Base-by-base conservation (phyloP, 2,113 vertebrate species). In the Mastomys natalensis region DNA sequence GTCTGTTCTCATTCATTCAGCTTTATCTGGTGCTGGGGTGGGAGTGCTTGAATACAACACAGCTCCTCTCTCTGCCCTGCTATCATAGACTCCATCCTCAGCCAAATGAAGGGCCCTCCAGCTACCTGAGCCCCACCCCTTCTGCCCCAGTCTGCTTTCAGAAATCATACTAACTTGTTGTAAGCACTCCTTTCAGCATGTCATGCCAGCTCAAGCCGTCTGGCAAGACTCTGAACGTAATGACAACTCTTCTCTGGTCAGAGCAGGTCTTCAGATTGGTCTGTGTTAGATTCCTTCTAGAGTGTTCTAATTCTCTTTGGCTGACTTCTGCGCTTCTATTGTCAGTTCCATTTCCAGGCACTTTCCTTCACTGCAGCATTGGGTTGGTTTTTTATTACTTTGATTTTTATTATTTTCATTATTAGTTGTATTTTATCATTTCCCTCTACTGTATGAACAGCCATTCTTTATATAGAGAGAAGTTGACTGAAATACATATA, bases 1-100 rank as follows among this genome's bases (percentile, higher is more conserved):
- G 92, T 87, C 93, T 94, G 64, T 90, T 96, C 93, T 96, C 90
- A 93, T 80, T 55, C 48, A 66, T 90, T 74, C 62, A 91, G 34
- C 45, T 90, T 5, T 45, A n/a, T 78, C 87, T 74, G 9, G 40
- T 9, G 22, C 66, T 94, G 10, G 21, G 5, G 4, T 12, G 26
- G 29, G 34, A 43, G 53, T 48, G 19, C 40, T 96, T 68, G 51
- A 74, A 84, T 94, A 68, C 22, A 87, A 76, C 16, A 48, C 37
- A 74, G 11, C 60, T 93, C 51, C 88, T 92, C 48, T 95, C 7
- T 73, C 80, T 40, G 31, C 5, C 53, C 74, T 94, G 62, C 31
- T 89, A 87, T 62, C 60, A 94, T 66, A 84, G 43, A 72, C 64
- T 86, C 89, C 45, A 78, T 89, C 26, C 11, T 91, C 77, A 43